phyloP scores from a whole-genome alignment of 2,888 invertebrate species.

The Dexiosoma caninum region DNA sequence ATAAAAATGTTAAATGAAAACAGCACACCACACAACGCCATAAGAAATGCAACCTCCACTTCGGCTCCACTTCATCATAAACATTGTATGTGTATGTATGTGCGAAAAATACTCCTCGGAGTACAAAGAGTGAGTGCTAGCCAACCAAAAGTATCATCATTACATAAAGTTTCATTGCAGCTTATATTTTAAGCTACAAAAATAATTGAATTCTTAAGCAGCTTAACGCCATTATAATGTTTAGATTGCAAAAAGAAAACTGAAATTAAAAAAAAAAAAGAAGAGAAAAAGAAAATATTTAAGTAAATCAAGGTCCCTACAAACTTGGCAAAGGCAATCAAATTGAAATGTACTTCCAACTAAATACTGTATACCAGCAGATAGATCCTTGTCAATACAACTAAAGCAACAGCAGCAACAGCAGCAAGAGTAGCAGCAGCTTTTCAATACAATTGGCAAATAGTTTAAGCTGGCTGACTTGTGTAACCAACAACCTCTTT shows the following conservation, averaged over 20 bases:
- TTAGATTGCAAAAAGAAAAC: conserved; percentile 48
- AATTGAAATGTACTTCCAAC: conserved; percentile 31
- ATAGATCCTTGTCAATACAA: conserved; percentile 21
- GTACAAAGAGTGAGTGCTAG: not conserved
- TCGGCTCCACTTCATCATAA: not conserved
- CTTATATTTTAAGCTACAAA: conserved; percentile 63
- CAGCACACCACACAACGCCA: conserved; percentile 18
- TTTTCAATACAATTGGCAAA: conserved; percentile 54
- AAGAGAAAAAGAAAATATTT: not conserved
- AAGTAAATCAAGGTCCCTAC: not conserved
- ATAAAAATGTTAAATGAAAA: conserved; percentile 8
- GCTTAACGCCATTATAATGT: conserved; percentile 66
- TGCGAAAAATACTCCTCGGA: not conserved
- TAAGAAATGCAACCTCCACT: conserved; percentile 20
- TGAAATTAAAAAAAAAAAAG: not conserved
- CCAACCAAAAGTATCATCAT: conserved; percentile 51
- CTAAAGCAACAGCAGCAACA: not conserved
- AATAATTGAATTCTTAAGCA: conserved; percentile 67
- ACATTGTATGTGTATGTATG: not conserved
- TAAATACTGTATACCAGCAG: not conserved
- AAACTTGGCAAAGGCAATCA: conserved; percentile 37
- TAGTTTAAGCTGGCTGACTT: conserved; percentile 17
- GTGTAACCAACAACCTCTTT: not conserved
- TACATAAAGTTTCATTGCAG: conserved; percentile 57
- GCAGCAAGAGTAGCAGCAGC: too few species aligned